Conservation (phyloP, 2,113 vertebrate species). For the Shinisaurus crocodilurus region DNA sequence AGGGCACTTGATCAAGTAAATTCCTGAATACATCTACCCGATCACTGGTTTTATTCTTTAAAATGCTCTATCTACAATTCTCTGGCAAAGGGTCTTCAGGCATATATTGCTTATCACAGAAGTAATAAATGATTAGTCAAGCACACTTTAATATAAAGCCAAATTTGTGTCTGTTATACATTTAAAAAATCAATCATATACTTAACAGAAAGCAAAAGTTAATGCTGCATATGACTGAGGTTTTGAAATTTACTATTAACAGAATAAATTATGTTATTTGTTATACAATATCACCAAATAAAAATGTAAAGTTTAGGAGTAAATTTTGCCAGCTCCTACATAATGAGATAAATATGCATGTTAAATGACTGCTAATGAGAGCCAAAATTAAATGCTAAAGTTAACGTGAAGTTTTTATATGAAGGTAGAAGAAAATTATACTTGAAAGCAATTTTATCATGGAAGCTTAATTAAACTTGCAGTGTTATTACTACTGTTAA, state of each 20-base stretch:
- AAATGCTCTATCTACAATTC: background rate
- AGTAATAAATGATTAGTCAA: background rate
- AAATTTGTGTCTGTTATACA: background rate
- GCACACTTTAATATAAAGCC: background rate
- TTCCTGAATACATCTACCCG: background rate
- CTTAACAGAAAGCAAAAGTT: background rate
- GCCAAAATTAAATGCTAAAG: background rate
- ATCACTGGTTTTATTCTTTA: constrained; percentile 11
- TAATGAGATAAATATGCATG: background rate
- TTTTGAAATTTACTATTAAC: background rate
- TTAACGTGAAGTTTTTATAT: background rate
- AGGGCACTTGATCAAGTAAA: background rate
- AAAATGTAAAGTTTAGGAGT: background rate
- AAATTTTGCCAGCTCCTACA: background rate
- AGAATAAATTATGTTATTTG: background rate
- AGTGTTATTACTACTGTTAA: background rate
- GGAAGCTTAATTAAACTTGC: background rate
- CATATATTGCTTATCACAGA: background rate
- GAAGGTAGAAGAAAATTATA: background rate
- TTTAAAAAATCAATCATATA: background rate
- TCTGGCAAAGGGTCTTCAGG: background rate
- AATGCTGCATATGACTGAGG: background rate
- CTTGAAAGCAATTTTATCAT: background rate
- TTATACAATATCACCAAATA: background rate
- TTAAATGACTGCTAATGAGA: background rate